A percentile compares a stretch with the other conserved stretches of the same genome.
phyloP scores from a whole-genome alignment of 2,888 invertebrate species.

The Cloeon dipterum region DNA sequence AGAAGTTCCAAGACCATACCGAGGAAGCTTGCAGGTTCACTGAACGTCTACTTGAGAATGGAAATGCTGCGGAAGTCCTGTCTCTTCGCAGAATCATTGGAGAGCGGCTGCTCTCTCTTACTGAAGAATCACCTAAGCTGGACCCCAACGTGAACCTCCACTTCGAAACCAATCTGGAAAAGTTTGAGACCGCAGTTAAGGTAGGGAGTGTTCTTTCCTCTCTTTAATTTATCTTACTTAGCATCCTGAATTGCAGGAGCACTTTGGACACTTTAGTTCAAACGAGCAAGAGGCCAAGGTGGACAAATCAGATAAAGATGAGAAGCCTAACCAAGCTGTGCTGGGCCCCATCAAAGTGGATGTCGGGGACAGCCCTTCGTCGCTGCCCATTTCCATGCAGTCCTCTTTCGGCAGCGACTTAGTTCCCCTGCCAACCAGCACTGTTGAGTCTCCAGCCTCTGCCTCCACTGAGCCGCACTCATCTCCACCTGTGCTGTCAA shows the following conservation, averaged over 20 bases:
- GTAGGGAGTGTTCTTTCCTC: too few relatives aligned
- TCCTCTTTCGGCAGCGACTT: slow-evolving; percentile 59
- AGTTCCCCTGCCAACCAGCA: slow-evolving; percentile 13
- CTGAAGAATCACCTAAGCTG: slow-evolving; percentile 59
- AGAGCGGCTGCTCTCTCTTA: slow-evolving; percentile 50
- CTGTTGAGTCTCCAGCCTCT: slow-evolving; percentile 17
- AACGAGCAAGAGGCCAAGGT: too few relatives aligned
- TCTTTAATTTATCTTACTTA: too few relatives aligned
- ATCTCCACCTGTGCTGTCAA: slow-evolving; percentile 15
- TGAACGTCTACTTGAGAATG: slow-evolving; percentile 53
- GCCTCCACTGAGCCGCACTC: slow-evolving; percentile 11
- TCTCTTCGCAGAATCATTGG: slow-evolving; percentile 58
- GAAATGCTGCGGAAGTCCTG: slow-evolving; percentile 65
- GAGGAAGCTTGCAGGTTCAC: slow-evolving; percentile 75
- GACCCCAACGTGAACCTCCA: slow-evolving; percentile 58
- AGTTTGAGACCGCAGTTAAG: slow-evolving; percentile 45
- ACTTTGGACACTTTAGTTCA: too few relatives aligned
- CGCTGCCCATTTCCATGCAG: slow-evolving; percentile 41
- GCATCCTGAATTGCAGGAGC: too few relatives aligned
- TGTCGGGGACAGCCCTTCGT: slow-evolving; percentile 27
- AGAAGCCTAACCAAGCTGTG: not conserved
- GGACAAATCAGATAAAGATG: slow-evolving; percentile 3
- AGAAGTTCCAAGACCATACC: slow-evolving; percentile 61
- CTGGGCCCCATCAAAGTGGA: slow-evolving; percentile 1
- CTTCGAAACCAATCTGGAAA: slow-evolving; percentile 55